Base-by-base conservation (phyloP, 2,797 vertebrate genomes). In the Diplodus sargus region DNA sequence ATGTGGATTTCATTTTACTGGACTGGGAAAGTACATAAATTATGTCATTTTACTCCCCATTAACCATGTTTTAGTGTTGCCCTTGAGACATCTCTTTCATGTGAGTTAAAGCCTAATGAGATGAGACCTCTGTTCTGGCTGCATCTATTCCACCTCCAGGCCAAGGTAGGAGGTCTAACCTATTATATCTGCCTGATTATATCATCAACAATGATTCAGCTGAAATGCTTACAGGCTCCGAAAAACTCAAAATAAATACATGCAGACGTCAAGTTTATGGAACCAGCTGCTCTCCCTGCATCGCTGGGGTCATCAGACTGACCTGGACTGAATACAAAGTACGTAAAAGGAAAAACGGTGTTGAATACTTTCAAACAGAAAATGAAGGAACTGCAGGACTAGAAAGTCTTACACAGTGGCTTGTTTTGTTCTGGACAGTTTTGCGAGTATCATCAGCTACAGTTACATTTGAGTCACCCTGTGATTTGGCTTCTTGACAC, bases 151-250 rank as follows among this genome's bases (percentile, higher is more conserved):
- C 20, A 54, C 43, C 67, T 67, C 48, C 30, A 63, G 49, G 67
- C 62, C 48, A 12, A 45, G n/a, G 20, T 13, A 18, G 16, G 20
- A 60, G 47, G 16, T 49, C 5, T 0, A 45, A 65, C 5, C 60
- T 18, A 70, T 51, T 66, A 57, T 25, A 75, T 79, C 62, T 75
- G 6, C 48, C 18, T 17, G 16, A 67, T 64, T 61, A 74, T 53
- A 16, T 69, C 72, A 79, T 3, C 9, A 3, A 15, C 12, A 0
- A 54, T 43, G 60, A 70, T 6, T 78, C 48, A 68, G 22, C 22
- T 53, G 25, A 69, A 73, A 69, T 34, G 10, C 14, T 52, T 57
- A 30, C 16, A 56, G 43, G 17, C 54, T 52, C 6, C 2, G 39
- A 39, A 1, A 63, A 76, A 61, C 6, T 0, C 2, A 9, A 22